Conservation (phyloP, 2,797 vertebrate species). For the Loriculus beryllinus region DNA sequence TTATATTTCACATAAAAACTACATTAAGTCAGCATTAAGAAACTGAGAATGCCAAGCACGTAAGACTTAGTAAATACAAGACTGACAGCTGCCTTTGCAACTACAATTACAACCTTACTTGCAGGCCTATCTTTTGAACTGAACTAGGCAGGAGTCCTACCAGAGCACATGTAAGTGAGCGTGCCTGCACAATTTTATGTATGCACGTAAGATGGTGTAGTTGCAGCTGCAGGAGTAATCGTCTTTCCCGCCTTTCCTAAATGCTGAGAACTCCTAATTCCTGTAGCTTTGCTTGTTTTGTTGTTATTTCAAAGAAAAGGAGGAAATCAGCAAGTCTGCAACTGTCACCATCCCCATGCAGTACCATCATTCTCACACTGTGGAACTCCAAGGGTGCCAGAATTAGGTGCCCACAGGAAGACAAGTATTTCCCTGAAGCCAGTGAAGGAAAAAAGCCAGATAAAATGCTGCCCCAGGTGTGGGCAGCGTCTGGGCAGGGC, state of each 20-base stretch:
- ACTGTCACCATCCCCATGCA: background rate
- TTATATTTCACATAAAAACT: background rate
- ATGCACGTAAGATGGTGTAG: background rate
- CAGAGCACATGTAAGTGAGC: background rate
- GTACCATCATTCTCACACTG: background rate
- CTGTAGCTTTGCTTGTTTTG: background rate
- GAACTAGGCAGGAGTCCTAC: background rate
- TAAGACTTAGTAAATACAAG: background rate
- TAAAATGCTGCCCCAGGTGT: background rate
- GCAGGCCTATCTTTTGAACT: background rate
- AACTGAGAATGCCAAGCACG: background rate
- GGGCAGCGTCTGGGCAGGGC: rapidly evolving
- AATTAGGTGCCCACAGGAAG: background rate
- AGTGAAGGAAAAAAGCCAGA: rapidly evolving
- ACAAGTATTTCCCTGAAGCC: background rate
- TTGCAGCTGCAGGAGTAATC: background rate
- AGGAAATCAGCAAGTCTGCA: background rate
- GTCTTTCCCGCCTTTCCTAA: background rate
- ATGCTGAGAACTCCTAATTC: background rate
- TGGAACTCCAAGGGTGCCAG: background rate
- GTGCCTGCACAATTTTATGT: background rate
- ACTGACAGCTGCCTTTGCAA: background rate
- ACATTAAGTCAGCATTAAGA: background rate
- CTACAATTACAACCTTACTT: background rate
- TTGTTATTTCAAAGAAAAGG: background rate